Evolutionary conservation across 2,113 vertebrate species (phyloP).

Genomic region (Ciconia boyciana): DNA sequence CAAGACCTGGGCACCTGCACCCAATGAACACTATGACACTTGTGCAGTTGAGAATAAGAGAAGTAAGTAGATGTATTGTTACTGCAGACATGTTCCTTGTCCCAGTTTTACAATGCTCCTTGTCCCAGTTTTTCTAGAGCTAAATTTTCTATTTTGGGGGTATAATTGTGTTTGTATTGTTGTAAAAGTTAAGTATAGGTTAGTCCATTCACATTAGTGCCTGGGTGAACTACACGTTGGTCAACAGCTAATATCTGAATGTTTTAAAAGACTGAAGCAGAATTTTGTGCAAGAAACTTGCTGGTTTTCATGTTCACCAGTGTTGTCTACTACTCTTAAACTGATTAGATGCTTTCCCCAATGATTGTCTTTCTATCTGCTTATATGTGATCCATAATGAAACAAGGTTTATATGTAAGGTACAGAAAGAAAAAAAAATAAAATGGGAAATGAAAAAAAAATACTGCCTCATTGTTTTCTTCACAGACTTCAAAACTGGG

Average conservation of each 20-base stretch:
- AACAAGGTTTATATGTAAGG: background rate
- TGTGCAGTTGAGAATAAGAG: background rate
- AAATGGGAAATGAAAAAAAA: background rate
- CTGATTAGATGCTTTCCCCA: background rate
- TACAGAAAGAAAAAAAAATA: background rate
- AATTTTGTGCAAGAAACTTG: background rate
- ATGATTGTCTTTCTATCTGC: background rate
- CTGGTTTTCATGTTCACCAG: background rate
- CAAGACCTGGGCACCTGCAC: background rate
- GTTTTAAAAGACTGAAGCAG: background rate
- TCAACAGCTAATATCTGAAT: background rate
- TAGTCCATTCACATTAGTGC: background rate
- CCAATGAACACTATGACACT: too few relatives aligned
- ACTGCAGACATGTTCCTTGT: background rate
- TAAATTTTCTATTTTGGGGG: background rate
- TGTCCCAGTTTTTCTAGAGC: background rate
- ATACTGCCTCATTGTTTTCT: background rate
- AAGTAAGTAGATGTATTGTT: background rate
- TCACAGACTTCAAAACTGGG: background rate
- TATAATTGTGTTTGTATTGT: background rate
- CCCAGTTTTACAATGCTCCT: background rate
- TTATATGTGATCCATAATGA: background rate
- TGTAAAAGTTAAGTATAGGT: background rate
- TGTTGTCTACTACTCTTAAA: background rate
- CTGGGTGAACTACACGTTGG: background rate